Evolutionary conservation across 2,113 vertebrate species (phyloP).

Genomic region (Halichoerus grypus): DNA sequence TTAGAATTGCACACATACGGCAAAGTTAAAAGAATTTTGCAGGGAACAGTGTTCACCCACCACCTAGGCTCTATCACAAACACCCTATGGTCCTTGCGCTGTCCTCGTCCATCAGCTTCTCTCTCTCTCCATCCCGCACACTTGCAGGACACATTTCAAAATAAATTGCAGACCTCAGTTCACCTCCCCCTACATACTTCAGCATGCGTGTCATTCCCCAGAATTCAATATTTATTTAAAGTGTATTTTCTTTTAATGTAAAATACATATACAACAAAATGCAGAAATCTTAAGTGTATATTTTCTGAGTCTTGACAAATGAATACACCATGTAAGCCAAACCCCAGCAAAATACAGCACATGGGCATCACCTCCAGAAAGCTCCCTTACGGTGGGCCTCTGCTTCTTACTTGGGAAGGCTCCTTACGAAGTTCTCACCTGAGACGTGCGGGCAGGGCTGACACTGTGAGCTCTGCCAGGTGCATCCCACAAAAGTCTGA

Average conservation of each 20-base stretch:
- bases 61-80: fast-evolving
- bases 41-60: neutral
- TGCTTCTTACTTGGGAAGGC: neutral
- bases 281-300: neutral
- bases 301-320: neutral
- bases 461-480: neutral
- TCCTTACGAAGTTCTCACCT: neutral
- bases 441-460: neutral
- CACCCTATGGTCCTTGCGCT: fast-evolving
- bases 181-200: neutral
- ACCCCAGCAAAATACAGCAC: neutral
- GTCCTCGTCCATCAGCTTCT: neutral
- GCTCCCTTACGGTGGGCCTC: neutral
- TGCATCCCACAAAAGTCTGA: neutral
- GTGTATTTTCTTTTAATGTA: neutral
- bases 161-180: neutral
- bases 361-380: fast-evolving
- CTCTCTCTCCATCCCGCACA: neutral
- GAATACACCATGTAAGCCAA: neutral
- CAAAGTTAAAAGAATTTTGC: neutral
- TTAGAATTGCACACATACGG: neutral
- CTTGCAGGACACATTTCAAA: neutral
- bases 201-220: neutral
- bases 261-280: neutral
- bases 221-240: neutral